phyloP scores from a whole-genome alignment of 2,797 vertebrate genomes.

The Sternarchorhynchus goeldii region DNA sequence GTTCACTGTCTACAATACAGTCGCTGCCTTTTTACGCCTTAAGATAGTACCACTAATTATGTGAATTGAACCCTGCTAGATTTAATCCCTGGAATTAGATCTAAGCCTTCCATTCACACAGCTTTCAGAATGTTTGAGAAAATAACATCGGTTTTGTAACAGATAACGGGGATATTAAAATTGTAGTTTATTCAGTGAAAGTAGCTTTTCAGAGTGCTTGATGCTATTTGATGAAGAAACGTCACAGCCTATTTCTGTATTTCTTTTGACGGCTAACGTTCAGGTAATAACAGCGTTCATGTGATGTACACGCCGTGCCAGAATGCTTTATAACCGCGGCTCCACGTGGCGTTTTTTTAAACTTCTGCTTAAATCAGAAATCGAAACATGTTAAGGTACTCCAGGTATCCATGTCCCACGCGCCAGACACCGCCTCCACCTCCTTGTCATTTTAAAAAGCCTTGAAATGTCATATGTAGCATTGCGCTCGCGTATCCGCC shows the following conservation, averaged over 20 bases:
- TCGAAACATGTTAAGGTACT: neutral
- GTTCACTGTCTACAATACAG: too few relatives aligned
- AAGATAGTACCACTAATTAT: too few relatives aligned
- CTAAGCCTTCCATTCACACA: too few relatives aligned
- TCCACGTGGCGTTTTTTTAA: neutral
- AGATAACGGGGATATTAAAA: neutral
- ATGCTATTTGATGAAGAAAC: neutral
- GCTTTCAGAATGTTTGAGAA: too few relatives aligned
- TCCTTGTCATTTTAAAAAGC: conserved; percentile 25
- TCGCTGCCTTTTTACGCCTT: too few relatives aligned
- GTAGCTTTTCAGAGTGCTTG: too few relatives aligned
- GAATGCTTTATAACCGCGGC: neutral
- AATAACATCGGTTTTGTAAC: too few relatives aligned
- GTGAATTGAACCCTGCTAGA: too few relatives aligned
- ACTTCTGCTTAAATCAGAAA: conserved; percentile 5
- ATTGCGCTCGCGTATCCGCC: conserved; percentile 19
- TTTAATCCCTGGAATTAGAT: too few relatives aligned
- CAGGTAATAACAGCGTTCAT: conserved; percentile 11
- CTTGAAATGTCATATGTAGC: conserved; percentile 40
- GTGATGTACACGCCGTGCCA: neutral
- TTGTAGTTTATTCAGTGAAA: too few relatives aligned
- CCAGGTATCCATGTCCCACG: neutral
- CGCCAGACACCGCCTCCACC: neutral
- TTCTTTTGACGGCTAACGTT: conserved; percentile 17
- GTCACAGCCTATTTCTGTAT: neutral